Percentiles rank a stretch among this genome's conserved stretches.
phyloP scores from a whole-genome alignment of 2,113 vertebrate genomes.

The Anhinga rufa region DNA sequence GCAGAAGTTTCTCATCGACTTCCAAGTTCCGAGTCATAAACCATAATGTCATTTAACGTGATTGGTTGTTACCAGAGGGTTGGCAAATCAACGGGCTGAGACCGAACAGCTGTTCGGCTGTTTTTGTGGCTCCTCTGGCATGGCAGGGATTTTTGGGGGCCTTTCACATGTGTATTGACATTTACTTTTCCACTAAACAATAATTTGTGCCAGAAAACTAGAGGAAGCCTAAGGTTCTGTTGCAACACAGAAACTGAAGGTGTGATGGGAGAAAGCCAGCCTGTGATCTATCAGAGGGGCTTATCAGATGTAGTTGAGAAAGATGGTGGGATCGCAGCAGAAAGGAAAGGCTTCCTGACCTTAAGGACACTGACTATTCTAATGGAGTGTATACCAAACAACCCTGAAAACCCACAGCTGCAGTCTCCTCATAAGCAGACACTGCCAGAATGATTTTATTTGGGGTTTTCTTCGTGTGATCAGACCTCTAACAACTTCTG shows the following conservation, averaged over 20 bases:
- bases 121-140: background rate
- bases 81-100: background rate
- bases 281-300: background rate
- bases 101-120: background rate
- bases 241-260: background rate
- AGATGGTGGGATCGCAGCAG: background rate
- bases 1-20: slow-evolving; percentile 50
- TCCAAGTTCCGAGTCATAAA: slow-evolving; percentile 31
- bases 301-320: background rate
- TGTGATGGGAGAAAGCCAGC: background rate
- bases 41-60: slow-evolving; percentile 31
- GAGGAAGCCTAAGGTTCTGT: background rate
- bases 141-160: background rate
- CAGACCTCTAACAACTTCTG: background rate
- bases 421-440: background rate
- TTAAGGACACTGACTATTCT: background rate
- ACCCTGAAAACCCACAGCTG: background rate
- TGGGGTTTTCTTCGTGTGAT: background rate
- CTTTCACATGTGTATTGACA: background rate
- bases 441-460: background rate
- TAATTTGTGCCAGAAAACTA: background rate
- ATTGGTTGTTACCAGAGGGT: slow-evolving; percentile 30
- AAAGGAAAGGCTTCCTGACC: background rate
- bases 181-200: background rate
- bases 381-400: background rate